Evolutionary conservation across 2,888 invertebrate species (phyloP), one percentile per base, ranked within the genome.

Genomic region (Oscheius sp.): DNA sequence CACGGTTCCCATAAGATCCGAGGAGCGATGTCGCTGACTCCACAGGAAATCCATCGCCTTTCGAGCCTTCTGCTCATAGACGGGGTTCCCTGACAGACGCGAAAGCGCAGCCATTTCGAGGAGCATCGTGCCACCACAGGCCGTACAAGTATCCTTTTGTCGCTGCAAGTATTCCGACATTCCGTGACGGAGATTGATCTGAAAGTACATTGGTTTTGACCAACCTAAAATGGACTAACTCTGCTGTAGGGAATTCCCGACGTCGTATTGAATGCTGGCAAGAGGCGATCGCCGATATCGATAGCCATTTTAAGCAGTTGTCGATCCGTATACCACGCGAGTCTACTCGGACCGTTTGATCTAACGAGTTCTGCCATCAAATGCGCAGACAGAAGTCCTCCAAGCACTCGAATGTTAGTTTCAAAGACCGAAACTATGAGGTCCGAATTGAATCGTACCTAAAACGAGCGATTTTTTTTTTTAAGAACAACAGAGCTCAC

Each of bases 221-320:
- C 42, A 42, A 42, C 42, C 4, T 42, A 32, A 42, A 57, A 9
- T 47, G 2, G 5, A n/a, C 48, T 82, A 88, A 96, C 96, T 90
- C 94, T 93, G n/a, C 96, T 94, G 90, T 96, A 95, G 10, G 98
- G 98, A 89, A 98, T 94, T 60, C 98, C 98, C 0, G 97, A 97
- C 2, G 95, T 93, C 0, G 98, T 96, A 90, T 98, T 97, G 90
- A 99, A 99, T 2, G 98, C 96, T n/a, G 98, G 98, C 77, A 99
- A 90, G 73, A 98, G 92, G 79, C 96, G 92, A 89, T 93, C 94
- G 2, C 96, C 98, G 72, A 98, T 92, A 89, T 99, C 96, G 89
- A 94, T 94, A 0, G 98, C 97, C 93, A 96, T 93, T 60, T 79
- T 79, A 33, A 98, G 91, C 77, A 98, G 91, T 90, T 98, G 95